A percentile compares a stretch with the other conserved stretches of the same genome.
These are phyloP conservation scores for Apomyelois bistriatella DNA, from an alignment of 2,888 invertebrate species.

Conservation along the genomic window DNA sequence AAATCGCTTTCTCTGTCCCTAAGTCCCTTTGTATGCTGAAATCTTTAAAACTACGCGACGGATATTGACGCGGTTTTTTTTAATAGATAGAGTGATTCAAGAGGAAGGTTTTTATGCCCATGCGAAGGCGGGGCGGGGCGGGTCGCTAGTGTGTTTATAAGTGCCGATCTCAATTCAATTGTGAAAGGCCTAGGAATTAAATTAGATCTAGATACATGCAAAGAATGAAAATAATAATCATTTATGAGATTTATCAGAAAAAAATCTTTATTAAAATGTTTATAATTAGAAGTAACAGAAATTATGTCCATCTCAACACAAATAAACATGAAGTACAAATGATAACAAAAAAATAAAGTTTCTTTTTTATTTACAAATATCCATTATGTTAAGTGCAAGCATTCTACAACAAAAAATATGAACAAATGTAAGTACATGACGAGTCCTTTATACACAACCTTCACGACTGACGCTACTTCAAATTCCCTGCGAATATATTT, in stretches of 20 bases:
- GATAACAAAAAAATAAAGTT: slow-evolving; percentile 65
- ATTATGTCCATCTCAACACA: slow-evolving; percentile 58
- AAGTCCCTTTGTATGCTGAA: no score
- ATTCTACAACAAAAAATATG: slow-evolving; percentile 20
- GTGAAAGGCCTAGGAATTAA: no score
- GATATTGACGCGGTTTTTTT: no score
- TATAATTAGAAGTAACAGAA: slow-evolving; percentile 62
- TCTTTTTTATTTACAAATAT: slow-evolving; percentile 62
- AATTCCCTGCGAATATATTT: slow-evolving; percentile 2
- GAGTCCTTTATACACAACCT: slow-evolving; percentile 16
- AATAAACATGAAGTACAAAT: slow-evolving; percentile 63
- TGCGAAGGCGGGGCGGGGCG: no score
- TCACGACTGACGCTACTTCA: slow-evolving; percentile 4
- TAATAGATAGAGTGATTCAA: no score
- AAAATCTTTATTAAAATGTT: slow-evolving; percentile 66
- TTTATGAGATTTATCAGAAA: slow-evolving; percentile 55
- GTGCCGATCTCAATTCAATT: no score
- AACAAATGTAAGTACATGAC: slow-evolving; percentile 21
- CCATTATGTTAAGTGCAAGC: slow-evolving; percentile 36
- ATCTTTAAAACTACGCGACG: no score
- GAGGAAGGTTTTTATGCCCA: no score
- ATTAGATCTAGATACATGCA: no score
- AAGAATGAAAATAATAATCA: slow-evolving; percentile 27
- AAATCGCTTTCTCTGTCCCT: no score
- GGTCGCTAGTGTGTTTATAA: no score